A percentile compares a stretch with the other conserved stretches of the same genome.
These are phyloP conservation scores for Piprites chloris DNA, from an alignment of 2,113 vertebrate species.

Conservation along the genomic window DNA sequence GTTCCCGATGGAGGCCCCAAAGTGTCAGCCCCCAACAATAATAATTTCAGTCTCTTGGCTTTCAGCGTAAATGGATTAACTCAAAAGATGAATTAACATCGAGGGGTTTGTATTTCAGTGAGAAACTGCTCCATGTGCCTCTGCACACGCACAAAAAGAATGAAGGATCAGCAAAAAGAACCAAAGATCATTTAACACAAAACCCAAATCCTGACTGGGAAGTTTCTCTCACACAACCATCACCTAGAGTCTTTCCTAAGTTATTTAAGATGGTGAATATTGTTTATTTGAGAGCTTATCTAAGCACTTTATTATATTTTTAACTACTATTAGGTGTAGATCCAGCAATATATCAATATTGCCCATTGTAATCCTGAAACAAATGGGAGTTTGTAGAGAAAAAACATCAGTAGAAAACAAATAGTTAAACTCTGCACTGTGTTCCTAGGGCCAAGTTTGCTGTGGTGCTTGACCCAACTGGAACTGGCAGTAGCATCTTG, in stretches of 20 bases:
- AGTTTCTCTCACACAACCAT: not conserved
- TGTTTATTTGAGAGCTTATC: not conserved
- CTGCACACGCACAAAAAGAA: not conserved
- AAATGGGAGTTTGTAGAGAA: not conserved
- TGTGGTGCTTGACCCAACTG: not conserved
- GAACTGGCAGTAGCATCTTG: not conserved
- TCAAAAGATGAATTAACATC: not conserved
- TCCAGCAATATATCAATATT: not conserved
- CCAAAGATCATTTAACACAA: not conserved
- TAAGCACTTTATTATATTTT: not conserved
- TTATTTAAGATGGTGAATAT: not conserved
- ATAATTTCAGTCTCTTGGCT: not conserved
- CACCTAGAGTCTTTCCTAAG: not conserved
- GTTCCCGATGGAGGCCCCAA: not conserved
- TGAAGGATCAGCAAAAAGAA: not conserved
- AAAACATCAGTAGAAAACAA: not conserved
- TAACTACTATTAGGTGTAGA: not conserved
- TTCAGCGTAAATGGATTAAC: slow-evolving; percentile 17
- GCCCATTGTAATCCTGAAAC: not conserved
- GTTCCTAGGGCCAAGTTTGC: not conserved
- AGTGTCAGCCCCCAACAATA: not conserved
- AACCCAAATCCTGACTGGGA: not conserved
- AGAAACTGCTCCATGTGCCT: not conserved
- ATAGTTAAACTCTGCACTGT: not conserved
- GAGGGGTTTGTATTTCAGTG: not conserved